phyloP scores from a whole-genome alignment of 2,888 invertebrate species.

The Sylvicola fuscatus region DNA sequence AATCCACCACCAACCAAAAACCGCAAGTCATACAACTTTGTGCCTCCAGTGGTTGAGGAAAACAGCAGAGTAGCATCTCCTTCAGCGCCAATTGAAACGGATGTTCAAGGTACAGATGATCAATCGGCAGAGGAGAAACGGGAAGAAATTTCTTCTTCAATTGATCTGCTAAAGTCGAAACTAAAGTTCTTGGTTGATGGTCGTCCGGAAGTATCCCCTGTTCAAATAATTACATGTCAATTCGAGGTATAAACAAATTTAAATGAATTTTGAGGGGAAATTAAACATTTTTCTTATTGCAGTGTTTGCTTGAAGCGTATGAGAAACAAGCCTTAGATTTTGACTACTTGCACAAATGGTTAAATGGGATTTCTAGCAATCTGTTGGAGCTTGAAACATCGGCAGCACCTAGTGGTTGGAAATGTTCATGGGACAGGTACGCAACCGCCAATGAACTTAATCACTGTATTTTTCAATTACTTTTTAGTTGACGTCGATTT shows the following conservation, averaged over 20 bases:
- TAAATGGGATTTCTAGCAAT: slow-evolving; percentile 35
- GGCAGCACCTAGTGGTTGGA: slow-evolving; percentile 45
- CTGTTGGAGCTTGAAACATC: slow-evolving; percentile 39
- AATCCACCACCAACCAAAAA: no score
- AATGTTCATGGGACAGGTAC: slow-evolving; percentile 56
- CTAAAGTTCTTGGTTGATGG: slow-evolving; percentile 35
- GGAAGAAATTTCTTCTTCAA: slow-evolving; percentile 21
- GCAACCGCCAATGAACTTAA: background rate
- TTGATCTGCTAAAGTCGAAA: slow-evolving; percentile 31
- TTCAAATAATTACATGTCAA: slow-evolving; percentile 38
- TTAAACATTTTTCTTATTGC: slow-evolving; percentile 10
- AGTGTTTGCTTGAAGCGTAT: slow-evolving; percentile 45
- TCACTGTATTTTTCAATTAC: no score
- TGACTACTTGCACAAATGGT: slow-evolving; percentile 36
- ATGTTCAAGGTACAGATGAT: background rate
- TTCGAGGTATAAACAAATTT: slow-evolving; percentile 26
- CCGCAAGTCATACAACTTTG: no score
- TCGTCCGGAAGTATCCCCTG: slow-evolving; percentile 30
- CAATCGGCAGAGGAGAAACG: slow-evolving; percentile 7
- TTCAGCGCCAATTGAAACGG: no score
- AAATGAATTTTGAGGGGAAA: background rate
- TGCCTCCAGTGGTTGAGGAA: no score
- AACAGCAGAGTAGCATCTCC: no score
- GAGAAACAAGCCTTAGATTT: slow-evolving; percentile 34
- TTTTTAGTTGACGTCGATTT: no score